Conservation (phyloP, 64 coral and sea anemone genomes). For the Dendronephthya gigantea region DNA sequence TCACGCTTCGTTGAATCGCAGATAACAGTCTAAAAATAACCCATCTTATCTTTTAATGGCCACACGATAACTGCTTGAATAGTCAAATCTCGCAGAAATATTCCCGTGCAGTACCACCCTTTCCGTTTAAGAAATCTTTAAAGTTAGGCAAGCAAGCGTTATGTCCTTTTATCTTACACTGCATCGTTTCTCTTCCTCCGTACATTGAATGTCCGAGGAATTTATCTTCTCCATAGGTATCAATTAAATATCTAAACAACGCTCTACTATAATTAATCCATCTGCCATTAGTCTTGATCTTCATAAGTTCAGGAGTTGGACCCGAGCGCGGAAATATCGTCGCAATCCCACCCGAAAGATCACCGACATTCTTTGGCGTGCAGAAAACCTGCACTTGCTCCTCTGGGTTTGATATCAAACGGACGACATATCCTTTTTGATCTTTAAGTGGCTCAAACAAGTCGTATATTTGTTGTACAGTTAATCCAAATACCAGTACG, state of each 20-base stretch:
- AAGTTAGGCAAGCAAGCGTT: not conserved
- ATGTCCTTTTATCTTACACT: not conserved
- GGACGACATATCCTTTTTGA: not conserved
- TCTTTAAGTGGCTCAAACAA: not conserved
- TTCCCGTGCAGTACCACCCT: not conserved
- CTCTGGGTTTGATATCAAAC: not conserved
- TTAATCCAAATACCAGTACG: not conserved
- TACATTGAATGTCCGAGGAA: too few species aligned
- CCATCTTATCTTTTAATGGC: too few species aligned
- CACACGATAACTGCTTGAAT: too few species aligned
- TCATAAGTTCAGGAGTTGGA: not conserved
- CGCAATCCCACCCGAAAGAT: not conserved
- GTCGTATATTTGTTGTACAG: not conserved
- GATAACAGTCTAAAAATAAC: too few species aligned
- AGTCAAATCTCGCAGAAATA: not conserved
- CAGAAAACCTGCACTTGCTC: not conserved
- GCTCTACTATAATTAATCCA: not conserved
- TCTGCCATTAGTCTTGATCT: not conserved
- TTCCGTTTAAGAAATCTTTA: not conserved
- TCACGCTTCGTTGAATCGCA: too few species aligned
- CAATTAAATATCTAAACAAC: not conserved
- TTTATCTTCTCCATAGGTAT: not conserved
- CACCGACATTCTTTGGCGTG: not conserved
- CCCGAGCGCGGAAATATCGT: not conserved
- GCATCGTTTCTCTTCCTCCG: too few species aligned